Base-by-base conservation (phyloP, 2,113 vertebrate genomes). In the Typhlomys cinereus region DNA sequence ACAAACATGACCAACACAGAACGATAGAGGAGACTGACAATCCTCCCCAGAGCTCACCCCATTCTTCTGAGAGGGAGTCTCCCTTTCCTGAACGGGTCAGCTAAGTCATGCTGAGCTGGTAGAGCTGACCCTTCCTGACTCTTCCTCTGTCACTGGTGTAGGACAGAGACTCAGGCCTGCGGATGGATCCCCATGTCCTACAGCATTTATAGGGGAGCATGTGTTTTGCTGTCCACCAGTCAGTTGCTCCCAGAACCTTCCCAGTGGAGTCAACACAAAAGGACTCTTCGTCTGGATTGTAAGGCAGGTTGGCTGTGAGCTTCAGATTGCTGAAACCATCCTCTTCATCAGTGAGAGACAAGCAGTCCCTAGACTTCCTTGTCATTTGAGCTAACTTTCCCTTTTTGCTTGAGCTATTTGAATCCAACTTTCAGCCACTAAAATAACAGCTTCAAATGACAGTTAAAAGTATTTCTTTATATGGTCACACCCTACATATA, bases 371-470 rank as follows among this genome's bases (percentile, higher is more conserved):
- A 29, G 29, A 85, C 17, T 23, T 34, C 52, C 13, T 39, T 59
- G 44, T 25, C 25, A 54, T 84, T 85, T 88, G 82, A 90, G 74
- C 29, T 18, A 93, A 79, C 86, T 94, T 59, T 7, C 21, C 29
- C 80, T 88, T 93, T 73, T 39, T 14, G 2, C n/a, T 69, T 46
- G 54, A 90, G n/a, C 69, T 66, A 59, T 61, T 29, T 76, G 29
- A 71, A 86, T 5, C 75, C 41, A 70, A 20, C 4, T 88, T 91
- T 79, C 46, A 67, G 71, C 34, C 27, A 18, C 70, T 44, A 83
- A 79, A 89, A 73, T 74, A 91, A 89, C 70, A 64, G 13, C 89
- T 80, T 80, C 27, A 62, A 87, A 41, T 39, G 70, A 69, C 46
- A 41, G 2, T 69, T 39, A 78, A 66, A 75, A 67, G 21, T 79